These are phyloP conservation scores for Erpobdella octoculata DNA, from an alignment of 2,888 invertebrate genomes.

Conservation along the genomic window DNA sequence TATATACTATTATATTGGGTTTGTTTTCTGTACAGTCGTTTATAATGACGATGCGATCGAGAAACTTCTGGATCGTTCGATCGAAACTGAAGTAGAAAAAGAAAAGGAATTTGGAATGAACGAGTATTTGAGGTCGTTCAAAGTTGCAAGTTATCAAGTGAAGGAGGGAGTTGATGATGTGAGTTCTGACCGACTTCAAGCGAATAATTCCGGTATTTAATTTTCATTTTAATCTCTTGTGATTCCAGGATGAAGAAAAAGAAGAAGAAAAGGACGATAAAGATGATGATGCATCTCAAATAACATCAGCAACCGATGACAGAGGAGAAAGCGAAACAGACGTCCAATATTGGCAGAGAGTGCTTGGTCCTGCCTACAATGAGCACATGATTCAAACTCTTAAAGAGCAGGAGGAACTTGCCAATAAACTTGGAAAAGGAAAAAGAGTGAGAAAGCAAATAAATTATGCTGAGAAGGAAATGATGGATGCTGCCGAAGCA, in stretches of 20 bases:
- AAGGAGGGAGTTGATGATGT: constrained; percentile 37
- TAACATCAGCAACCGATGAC: constrained; percentile 29
- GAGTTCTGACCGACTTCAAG: not conserved
- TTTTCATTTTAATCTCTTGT: not conserved
- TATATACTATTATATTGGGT: too few relatives aligned
- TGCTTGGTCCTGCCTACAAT: constrained; percentile 36
- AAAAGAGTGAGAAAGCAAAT: constrained; percentile 38
- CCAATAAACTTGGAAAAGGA: constrained; percentile 38
- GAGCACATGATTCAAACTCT: constrained; percentile 34
- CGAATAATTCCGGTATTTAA: not conserved
- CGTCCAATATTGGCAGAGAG: constrained; percentile 37
- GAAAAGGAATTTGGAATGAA: constrained; percentile 93
- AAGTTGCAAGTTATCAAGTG: constrained; percentile 53
- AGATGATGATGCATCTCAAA: constrained; percentile 24
- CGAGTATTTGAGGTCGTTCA: constrained; percentile 92
- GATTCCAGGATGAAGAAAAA: constrained; percentile 26
- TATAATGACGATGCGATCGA: constrained; percentile 89
- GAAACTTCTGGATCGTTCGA: constrained; percentile 79
- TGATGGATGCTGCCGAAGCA: constrained; percentile 31
- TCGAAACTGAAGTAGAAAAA: constrained; percentile 63
- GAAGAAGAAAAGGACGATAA: constrained; percentile 35
- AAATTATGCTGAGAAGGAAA: constrained; percentile 37
- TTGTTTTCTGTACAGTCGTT: constrained; percentile 34
- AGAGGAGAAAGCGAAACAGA: constrained; percentile 32
- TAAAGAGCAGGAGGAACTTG: constrained; percentile 36